These are phyloP conservation scores for Bergia sp. DNA, from an alignment of 92 coral and sea anemone species.

Conservation along the genomic window DNA sequence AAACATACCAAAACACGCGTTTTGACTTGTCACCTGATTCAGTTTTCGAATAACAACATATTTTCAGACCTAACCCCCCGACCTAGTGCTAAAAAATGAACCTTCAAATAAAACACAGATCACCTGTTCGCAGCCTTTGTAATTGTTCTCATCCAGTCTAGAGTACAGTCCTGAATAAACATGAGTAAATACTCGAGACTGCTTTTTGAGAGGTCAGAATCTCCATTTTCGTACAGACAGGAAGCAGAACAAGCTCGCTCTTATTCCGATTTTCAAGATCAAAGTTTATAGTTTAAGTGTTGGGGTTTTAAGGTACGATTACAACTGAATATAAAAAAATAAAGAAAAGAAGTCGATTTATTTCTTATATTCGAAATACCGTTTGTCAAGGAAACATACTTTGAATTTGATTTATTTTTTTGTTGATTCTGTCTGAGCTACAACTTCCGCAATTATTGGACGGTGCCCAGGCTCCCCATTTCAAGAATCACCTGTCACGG, in stretches of 20 bases:
- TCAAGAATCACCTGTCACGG: slow-evolving; percentile 18
- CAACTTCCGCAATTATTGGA: neutral
- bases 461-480: neutral
- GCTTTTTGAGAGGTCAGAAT: neutral
- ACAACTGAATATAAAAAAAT: no score
- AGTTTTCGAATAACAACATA: neutral
- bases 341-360: no score
- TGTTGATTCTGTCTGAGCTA: no score
- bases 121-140: neutral
- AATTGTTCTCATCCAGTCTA: neutral
- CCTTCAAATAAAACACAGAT: neutral
- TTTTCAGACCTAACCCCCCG: neutral
- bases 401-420: no score
- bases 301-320: neutral
- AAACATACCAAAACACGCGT: no score
- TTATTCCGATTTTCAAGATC: neutral
- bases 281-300: neutral
- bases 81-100: neutral
- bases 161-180: neutral
- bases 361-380: no score
- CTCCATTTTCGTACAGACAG: slow-evolving; percentile 3
- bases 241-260: neutral
- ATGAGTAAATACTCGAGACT: neutral
- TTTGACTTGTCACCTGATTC: no score
- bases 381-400: no score